Percentiles rank a stretch among this genome's conserved stretches.
phyloP scores from a whole-genome alignment of 2,113 vertebrate genomes.

The Petrocephalus microphthalmus region DNA sequence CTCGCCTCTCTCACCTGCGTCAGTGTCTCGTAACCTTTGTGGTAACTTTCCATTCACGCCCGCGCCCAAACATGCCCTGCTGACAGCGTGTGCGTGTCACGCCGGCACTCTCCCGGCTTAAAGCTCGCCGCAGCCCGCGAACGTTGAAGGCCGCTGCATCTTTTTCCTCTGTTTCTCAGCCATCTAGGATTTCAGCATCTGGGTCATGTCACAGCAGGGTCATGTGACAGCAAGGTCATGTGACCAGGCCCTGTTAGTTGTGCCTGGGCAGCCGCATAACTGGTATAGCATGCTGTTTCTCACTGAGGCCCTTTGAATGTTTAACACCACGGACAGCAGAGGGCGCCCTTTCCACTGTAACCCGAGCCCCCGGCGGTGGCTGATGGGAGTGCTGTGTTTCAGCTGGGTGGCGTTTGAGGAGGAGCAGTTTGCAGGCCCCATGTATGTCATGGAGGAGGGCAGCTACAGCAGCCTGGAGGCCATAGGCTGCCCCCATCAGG shows the following conservation, averaged over 20 bases:
- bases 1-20: background rate
- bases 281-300: background rate
- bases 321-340: background rate
- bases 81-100: background rate
- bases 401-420: conserved; percentile 84
- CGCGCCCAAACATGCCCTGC: background rate
- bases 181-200: background rate
- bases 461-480: conserved; percentile 68
- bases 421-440: conserved; percentile 73
- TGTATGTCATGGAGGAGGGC: conserved; percentile 89
- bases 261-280: background rate
- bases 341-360: background rate
- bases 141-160: background rate
- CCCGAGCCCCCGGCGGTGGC: background rate
- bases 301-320: background rate
- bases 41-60: background rate
- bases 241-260: background rate
- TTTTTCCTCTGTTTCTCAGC: background rate
- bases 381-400: conserved; percentile 15
- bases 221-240: background rate
- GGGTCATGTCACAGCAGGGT: background rate
- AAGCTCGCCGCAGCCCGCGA: background rate
- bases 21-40: background rate
- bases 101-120: background rate
- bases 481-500: conserved; percentile 69